These are phyloP conservation scores for Chelon labrosus DNA, from an alignment of 2,797 vertebrate species.

Conservation along the genomic window DNA sequence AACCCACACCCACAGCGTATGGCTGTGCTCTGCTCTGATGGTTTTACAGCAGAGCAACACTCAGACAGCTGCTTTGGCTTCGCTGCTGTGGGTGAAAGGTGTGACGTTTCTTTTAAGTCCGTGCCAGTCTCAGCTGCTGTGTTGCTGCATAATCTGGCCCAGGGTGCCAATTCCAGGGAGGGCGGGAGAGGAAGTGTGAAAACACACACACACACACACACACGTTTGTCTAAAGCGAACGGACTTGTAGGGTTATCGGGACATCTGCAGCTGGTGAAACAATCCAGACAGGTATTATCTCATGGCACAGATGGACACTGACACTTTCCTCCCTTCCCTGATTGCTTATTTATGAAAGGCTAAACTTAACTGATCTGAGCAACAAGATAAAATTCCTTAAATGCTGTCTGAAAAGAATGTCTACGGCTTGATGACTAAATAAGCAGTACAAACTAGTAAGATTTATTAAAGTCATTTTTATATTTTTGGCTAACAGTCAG, in stretches of 20 bases:
- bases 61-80: conserved; percentile 42
- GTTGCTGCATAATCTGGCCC: conserved; percentile 49
- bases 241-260: conserved; percentile 23
- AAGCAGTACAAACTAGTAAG: neutral
- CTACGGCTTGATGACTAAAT: neutral
- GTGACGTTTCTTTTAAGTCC: conserved; percentile 45
- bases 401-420: neutral
- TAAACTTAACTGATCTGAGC: neutral
- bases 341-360: conserved; percentile 27
- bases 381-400: neutral
- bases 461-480: too few species aligned
- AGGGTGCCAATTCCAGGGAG: conserved; percentile 17
- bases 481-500: too few species aligned
- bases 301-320: conserved; percentile 13
- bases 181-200: conserved; percentile 2
- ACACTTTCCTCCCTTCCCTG: conserved; percentile 30
- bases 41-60: conserved; percentile 32
- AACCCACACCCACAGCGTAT: conserved; percentile 11
- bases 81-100: conserved; percentile 61
- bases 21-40: conserved; percentile 33
- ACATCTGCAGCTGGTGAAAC: conserved; percentile 43
- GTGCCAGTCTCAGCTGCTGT: conserved; percentile 43
- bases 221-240: conserved; percentile 8
- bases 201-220: conserved; percentile 24
- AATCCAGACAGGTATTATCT: conserved; percentile 45